Evolutionary conservation across 2,113 vertebrate species (phyloP).

Genomic region (Eurystomus gularis): DNA sequence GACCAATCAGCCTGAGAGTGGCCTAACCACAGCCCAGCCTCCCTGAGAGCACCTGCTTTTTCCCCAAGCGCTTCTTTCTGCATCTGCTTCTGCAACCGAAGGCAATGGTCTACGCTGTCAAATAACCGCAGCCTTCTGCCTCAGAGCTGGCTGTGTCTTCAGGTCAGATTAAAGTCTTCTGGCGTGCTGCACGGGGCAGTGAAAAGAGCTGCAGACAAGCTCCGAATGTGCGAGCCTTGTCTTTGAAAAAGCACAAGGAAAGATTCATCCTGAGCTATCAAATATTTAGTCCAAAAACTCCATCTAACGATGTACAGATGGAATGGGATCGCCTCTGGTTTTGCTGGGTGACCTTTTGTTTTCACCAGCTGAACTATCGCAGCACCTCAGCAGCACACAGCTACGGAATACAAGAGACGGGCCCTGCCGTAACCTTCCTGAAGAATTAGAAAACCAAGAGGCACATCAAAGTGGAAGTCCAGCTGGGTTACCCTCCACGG

Average conservation of each 20-base stretch:
- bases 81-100: not conserved
- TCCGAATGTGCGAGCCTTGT: not conserved
- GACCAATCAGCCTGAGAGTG: not conserved
- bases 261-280: not conserved
- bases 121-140: not conserved
- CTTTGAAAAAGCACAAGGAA: not conserved
- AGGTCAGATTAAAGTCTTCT: not conserved
- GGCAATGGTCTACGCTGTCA: not conserved
- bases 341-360: not conserved
- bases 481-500: not conserved
- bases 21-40: not conserved
- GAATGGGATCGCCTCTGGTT: not conserved
- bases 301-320: not conserved
- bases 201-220: not conserved
- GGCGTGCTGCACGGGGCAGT: not conserved
- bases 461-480: no score
- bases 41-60: not conserved
- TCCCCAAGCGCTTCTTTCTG: not conserved
- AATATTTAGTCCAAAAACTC: not conserved
- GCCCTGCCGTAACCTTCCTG: not conserved
- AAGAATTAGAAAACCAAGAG: not conserved
- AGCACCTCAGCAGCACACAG: not conserved
- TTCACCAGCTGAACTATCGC: not conserved
- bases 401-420: not conserved
- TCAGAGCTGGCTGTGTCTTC: not conserved